phyloP scores from a whole-genome alignment of 2,888 invertebrate species.

The Diaphora mendica region DNA sequence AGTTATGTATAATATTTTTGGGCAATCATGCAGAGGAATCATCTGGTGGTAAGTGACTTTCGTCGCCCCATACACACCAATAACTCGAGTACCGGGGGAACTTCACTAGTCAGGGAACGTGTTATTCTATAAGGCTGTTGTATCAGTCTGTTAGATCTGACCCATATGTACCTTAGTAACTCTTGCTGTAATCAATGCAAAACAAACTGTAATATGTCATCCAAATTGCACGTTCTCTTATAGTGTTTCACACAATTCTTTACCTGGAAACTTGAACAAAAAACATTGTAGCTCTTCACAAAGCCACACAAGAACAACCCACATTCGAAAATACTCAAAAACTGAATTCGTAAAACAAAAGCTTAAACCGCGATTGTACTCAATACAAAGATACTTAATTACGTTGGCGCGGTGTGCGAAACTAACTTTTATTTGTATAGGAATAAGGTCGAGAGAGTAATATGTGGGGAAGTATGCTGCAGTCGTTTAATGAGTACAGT shows the following conservation, averaged over 20 bases:
- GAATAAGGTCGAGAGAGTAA: slow-evolving; percentile 53
- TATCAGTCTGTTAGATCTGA: too few relatives aligned
- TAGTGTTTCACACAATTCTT: not conserved
- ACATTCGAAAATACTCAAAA: slow-evolving; percentile 38
- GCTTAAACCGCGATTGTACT: slow-evolving; percentile 38
- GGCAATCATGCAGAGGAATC: too few relatives aligned
- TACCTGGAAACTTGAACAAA: slow-evolving; percentile 1
- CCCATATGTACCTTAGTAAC: too few relatives aligned
- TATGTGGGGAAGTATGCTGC: slow-evolving; percentile 46
- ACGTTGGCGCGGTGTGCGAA: slow-evolving; percentile 36
- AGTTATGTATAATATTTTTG: not conserved
- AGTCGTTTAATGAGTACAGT: slow-evolving; percentile 64
- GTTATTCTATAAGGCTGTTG: too few relatives aligned
- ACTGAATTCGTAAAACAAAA: slow-evolving; percentile 47
- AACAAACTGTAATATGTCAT: not conserved
- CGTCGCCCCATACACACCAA: not conserved
- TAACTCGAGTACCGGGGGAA: too few relatives aligned
- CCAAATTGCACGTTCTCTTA: not conserved
- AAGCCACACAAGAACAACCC: slow-evolving; percentile 28
- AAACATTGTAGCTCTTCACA: slow-evolving; percentile 4
- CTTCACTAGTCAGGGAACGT: too few relatives aligned
- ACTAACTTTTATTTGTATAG: slow-evolving; percentile 41
- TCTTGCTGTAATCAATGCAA: not conserved
- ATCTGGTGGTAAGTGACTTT: not conserved
- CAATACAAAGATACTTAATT: slow-evolving; percentile 51